These are phyloP conservation scores for Corvus cornix DNA, from an alignment of 2,113 vertebrate species.

Conservation along the genomic window DNA sequence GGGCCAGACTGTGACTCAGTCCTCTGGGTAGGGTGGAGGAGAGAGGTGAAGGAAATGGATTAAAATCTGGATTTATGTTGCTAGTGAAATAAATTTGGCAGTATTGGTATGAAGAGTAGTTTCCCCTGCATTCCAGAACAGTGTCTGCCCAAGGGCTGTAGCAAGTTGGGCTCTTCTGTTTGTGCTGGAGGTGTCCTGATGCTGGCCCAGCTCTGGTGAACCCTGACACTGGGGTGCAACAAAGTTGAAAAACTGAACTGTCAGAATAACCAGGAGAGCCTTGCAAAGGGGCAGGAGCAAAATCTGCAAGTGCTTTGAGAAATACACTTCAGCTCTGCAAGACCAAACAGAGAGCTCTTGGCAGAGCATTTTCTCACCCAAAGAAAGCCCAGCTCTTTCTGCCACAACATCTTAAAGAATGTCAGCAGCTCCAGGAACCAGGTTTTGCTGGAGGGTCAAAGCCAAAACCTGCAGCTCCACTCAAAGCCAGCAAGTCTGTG, in stretches of 20 bases:
- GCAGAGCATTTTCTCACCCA: background rate
- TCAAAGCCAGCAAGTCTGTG: background rate
- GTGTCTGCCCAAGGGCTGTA: background rate
- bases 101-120: background rate
- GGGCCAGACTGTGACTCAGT: slow-evolving; percentile 46
- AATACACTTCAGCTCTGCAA: background rate
- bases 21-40: slow-evolving; percentile 39
- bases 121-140: slow-evolving; percentile 9
- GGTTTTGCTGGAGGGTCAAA: background rate
- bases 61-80: slow-evolving; percentile 35
- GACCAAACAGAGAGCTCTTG: background rate
- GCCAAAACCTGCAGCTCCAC: background rate
- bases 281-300: background rate
- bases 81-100: slow-evolving; percentile 31
- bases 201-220: background rate
- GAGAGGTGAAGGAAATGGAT: slow-evolving; percentile 53
- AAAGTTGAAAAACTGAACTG: background rate
- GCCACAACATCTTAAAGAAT: background rate
- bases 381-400: background rate
- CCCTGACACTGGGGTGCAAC: background rate
- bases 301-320: background rate
- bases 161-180: background rate
- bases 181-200: background rate
- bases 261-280: background rate
- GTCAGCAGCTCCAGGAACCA: background rate